These are phyloP conservation scores for Drosophila hydei DNA, from an alignment of 1,140 invertebrate species.

Conservation along the genomic window DNA sequence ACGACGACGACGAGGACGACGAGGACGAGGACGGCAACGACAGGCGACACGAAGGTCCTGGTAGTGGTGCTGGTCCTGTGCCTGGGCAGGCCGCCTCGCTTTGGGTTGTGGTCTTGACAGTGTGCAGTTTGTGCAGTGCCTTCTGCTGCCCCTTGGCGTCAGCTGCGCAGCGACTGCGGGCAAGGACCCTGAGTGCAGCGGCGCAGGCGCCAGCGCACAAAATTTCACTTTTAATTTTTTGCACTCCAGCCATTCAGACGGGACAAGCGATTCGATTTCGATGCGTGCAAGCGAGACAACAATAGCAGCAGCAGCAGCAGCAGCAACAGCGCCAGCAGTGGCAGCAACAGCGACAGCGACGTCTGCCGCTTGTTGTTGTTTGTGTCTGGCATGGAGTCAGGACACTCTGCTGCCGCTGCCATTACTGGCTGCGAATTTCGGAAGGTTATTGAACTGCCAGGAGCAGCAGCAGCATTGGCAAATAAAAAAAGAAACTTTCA, in stretches of 20 bases:
- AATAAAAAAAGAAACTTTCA: constrained; percentile 32
- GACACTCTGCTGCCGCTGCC: constrained; percentile 13
- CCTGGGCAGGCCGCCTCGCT: constrained; percentile 36
- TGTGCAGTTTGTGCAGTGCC: constrained; percentile 49
- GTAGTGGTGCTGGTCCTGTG: constrained; percentile 25
- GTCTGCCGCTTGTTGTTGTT: constrained; percentile 51
- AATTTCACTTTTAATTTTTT: constrained; percentile 84
- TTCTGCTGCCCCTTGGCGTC: not conserved
- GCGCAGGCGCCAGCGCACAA: constrained; percentile 69
- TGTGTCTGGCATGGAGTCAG: constrained; percentile 59
- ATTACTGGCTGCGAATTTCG: constrained; percentile 47
- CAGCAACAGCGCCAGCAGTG: not conserved
- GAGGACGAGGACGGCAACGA: constrained; percentile 16
- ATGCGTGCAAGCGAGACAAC: constrained; percentile 66
- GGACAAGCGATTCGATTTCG: constrained; percentile 33
- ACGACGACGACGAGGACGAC: constrained; percentile 5
- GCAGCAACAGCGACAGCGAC: not conserved
- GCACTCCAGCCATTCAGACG: constrained; percentile 59
- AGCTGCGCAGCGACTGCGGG: constrained; percentile 66
- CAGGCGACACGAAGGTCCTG: constrained; percentile 61
- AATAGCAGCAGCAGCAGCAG: constrained; percentile 18
- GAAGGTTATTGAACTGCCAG: constrained; percentile 50
- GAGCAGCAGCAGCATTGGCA: not conserved
- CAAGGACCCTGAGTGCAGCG: constrained; percentile 75
- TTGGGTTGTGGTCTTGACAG: constrained; percentile 82